Evolutionary conservation across 2,888 invertebrate genomes (phyloP), one percentile per base, ranked within the genome.

Genomic region (Sarcophaga carnaria): DNA sequence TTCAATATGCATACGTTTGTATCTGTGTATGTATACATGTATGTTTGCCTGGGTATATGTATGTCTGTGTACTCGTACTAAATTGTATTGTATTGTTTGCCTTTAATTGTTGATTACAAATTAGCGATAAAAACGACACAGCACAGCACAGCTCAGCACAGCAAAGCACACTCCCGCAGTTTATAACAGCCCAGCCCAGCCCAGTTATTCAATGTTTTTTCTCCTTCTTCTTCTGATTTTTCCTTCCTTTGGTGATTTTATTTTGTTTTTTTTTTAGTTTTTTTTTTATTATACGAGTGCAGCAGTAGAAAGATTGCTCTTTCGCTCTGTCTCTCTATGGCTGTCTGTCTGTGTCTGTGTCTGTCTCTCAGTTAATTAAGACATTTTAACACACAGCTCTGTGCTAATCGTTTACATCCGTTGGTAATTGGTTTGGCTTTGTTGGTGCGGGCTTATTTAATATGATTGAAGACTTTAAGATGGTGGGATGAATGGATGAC

Each of bases 101-200:
- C 54, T 90, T 92, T 92, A 92, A 92, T 92, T 92, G 90, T 92
- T 92, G 91, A 92, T 92, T 90, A 92, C 90, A 90, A 90, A 90
- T 91, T 90, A 89, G 88, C 90, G 91, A 92, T 92, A 91, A 90
- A 88, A 80, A 80, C 80, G 83, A 80, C 85, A 54, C 54, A 86
- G 84, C 87, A 87, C 84, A 87, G 83, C 84, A 83, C 87, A 83
- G 87, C 84, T 1, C 80, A 88, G 78, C 77, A 74, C 54, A 54
- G 37, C 37, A 37, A 8, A 86, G 87, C 87, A 87, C 87, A 87
- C 87, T 87, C 87, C 87, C 87, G 87, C 83, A 82, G 88, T 80
- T 78, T 84, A 70, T 83, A 88, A 80, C 77, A 74, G 84, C 83
- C 85, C 86, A 37, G 54, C 54, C 54, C 54, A 77, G 87, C 86